These are phyloP conservation scores for Heliconius himera DNA, from an alignment of 1,140 invertebrate species.

Conservation along the genomic window DNA sequence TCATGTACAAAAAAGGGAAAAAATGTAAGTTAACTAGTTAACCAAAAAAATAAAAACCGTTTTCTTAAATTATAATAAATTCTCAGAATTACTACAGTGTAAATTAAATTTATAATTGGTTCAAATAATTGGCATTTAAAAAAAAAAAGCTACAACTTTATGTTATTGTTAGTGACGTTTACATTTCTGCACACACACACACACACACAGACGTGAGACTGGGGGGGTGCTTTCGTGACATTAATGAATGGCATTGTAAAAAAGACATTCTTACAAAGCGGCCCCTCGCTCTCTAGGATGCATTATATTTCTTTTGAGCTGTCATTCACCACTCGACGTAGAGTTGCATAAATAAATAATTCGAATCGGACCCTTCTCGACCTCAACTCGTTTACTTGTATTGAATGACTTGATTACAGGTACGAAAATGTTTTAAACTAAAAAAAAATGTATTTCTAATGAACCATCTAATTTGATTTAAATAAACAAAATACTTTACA, in stretches of 20 bases:
- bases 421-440: conserved; percentile 11
- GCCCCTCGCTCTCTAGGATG: conserved; percentile 45
- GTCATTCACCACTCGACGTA: conserved; percentile 59
- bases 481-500: no score
- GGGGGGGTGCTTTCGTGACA: conserved; percentile 47
- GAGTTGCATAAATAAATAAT: conserved; percentile 72
- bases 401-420: conserved; percentile 32
- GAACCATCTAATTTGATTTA: no score
- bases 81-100: not conserved
- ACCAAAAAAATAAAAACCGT: no score
- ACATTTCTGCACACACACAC: conserved; percentile 16
- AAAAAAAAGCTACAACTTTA: not conserved
- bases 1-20: no score
- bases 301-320: conserved; percentile 57
- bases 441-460: not conserved
- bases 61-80: not conserved
- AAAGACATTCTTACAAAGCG: conserved; percentile 54
- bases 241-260: conserved; percentile 56
- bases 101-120: not conserved
- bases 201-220: not conserved
- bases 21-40: no score
- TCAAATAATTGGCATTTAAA: not conserved
- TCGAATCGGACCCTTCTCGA: conserved; percentile 57
- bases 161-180: not conserved
- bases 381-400: conserved; percentile 43